Conservation (phyloP, 2,113 vertebrate species). For the Macrotis lagotis region DNA sequence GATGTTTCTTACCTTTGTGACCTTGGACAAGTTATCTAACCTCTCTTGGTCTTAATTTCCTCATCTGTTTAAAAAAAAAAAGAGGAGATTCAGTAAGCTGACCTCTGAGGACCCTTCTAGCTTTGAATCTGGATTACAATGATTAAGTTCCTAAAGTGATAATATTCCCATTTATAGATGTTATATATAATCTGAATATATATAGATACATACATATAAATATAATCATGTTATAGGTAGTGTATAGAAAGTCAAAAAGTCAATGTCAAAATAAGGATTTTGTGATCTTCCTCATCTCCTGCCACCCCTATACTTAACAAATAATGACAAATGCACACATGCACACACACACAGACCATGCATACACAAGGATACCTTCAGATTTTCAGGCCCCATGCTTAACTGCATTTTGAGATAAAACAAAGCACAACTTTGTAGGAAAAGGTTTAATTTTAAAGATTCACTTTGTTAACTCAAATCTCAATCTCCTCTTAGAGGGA, state of each 20-base stretch:
- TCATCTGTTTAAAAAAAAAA: too few species aligned
- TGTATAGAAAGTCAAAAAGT: not conserved
- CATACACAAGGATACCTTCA: not conserved
- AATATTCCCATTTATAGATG: not conserved
- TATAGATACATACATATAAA: too few species aligned
- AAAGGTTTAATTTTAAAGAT: slow-evolving; percentile 48
- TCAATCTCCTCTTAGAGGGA: slow-evolving; percentile 49
- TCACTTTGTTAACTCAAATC: not conserved
- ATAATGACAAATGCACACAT: not conserved
- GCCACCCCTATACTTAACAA: not conserved
- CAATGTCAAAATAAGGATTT: not conserved
- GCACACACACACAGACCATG: not conserved
- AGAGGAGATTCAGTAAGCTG: too few species aligned
- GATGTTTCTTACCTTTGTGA: not conserved
- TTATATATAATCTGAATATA: too few species aligned
- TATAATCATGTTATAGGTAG: not conserved
- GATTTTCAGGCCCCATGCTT: not conserved
- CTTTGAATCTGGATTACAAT: too few species aligned
- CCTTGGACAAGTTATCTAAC: not conserved
- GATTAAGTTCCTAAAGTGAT: not conserved
- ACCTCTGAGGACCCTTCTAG: too few species aligned
- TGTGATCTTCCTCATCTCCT: not conserved
- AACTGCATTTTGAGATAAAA: slow-evolving; percentile 51
- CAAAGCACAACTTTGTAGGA: not conserved
- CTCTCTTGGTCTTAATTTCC: not conserved